A percentile compares a stretch with the other conserved stretches of the same genome.
Evolutionary conservation across 2,888 invertebrate species (phyloP).

Genomic region (Spilosoma lubricipeda): DNA sequence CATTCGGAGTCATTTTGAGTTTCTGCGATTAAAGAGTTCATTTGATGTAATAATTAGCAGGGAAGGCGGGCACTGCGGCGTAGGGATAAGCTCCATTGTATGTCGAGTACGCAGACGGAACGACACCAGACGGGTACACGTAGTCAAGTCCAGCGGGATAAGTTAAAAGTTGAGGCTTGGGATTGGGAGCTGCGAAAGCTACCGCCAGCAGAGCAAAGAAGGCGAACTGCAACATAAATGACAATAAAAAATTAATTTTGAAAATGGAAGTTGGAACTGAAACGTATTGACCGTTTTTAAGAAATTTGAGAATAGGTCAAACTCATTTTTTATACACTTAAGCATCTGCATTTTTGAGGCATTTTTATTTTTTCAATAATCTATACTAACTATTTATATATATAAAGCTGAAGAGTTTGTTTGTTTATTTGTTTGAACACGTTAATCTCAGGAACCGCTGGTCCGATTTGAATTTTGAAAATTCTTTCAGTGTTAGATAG

Average conservation of each 20-base stretch:
- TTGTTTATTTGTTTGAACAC: too few species aligned
- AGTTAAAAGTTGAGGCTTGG: constrained; percentile 63
- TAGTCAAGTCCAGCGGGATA: constrained; percentile 69
- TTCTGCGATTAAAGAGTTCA: constrained; percentile 35
- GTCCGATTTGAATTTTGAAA: too few species aligned
- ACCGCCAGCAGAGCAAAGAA: constrained; percentile 82
- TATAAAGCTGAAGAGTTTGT: too few species aligned
- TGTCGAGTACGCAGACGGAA: constrained; percentile 60
- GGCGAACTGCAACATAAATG: constrained; percentile 70
- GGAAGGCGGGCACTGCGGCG: constrained; percentile 56
- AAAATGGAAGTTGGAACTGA: too few species aligned
- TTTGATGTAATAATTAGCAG: constrained; percentile 56
- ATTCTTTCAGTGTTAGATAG: too few species aligned
- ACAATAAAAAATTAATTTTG: neutral
- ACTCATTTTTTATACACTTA: too few species aligned
- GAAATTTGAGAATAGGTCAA: too few species aligned
- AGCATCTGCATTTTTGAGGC: too few species aligned
- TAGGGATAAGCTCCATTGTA: constrained; percentile 66
- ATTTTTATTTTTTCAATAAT: too few species aligned
- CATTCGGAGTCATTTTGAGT: neutral
- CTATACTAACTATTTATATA: too few species aligned
- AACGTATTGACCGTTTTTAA: too few species aligned
- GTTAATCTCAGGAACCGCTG: too few species aligned
- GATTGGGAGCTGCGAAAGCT: constrained; percentile 79
- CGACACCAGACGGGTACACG: constrained; percentile 58